Conservation (phyloP, 1,140 invertebrate genomes). For the Drosophila athabasca region DNA sequence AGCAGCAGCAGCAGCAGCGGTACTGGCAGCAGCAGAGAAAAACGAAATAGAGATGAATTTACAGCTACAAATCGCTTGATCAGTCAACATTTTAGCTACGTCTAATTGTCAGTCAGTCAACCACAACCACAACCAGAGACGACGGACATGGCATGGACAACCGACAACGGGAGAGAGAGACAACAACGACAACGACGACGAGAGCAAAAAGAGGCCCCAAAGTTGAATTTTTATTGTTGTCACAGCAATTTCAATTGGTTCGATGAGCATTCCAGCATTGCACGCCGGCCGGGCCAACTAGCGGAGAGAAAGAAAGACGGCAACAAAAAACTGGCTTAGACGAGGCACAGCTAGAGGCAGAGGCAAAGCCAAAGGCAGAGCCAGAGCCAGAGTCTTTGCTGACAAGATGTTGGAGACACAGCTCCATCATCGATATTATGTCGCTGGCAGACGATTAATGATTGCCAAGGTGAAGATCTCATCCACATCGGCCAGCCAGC, state of each 20-base stretch:
- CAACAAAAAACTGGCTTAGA: conserved; percentile 70
- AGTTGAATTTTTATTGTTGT: conserved; percentile 84
- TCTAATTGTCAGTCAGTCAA: conserved; percentile 81
- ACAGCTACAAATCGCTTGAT: conserved; percentile 84
- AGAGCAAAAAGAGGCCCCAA: conserved; percentile 67
- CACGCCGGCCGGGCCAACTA: conserved; percentile 65
- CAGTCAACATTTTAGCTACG: conserved; percentile 82
- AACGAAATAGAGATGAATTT: conserved; percentile 82
- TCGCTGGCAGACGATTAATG: conserved; percentile 82
- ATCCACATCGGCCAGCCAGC: conserved; percentile 34
- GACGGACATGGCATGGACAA: conserved; percentile 36
- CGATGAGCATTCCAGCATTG: conserved; percentile 83
- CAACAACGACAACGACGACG: conserved; percentile 4
- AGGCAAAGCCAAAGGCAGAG: too few relatives aligned
- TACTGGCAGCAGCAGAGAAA: conserved; percentile 12
- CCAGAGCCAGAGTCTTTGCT: too few relatives aligned
- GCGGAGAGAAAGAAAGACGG: conserved; percentile 30
- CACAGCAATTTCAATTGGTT: conserved; percentile 84
- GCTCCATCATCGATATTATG: conserved; percentile 83
- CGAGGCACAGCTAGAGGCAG: neutral
- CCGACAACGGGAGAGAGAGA: neutral
- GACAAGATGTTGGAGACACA: conserved; percentile 47
- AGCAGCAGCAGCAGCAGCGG: conserved; percentile 32
- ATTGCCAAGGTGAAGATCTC: conserved; percentile 83
- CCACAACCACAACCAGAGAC: conserved; percentile 2